Evolutionary conservation across 1,140 invertebrate genomes (phyloP).

Genomic region (Helicoverpa armigera): DNA sequence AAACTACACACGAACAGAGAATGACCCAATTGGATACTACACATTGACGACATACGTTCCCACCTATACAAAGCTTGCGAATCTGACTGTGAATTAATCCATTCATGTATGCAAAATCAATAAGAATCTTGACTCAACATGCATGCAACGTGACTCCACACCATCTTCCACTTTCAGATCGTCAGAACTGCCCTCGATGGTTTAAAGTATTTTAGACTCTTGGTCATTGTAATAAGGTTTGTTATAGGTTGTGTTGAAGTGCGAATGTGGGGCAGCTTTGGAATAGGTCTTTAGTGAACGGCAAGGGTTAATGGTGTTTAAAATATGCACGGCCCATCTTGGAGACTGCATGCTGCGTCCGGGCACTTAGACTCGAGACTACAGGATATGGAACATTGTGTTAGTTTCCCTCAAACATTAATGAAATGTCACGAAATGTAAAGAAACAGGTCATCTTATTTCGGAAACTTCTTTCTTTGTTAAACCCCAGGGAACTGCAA

Average conservation of each 20-base stretch:
- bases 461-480: no score
- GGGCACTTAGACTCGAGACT: background rate
- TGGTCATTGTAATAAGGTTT: background rate
- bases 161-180: background rate
- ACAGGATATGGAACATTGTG: slow-evolving; percentile 11
- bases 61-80: background rate
- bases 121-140: slow-evolving; percentile 29
- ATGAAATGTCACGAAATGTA: no score
- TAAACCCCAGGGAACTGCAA: no score
- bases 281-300: slow-evolving; percentile 35
- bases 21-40: no score
- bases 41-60: background rate
- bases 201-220: background rate
- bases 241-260: background rate
- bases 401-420: no score
- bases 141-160: background rate
- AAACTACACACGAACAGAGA: no score
- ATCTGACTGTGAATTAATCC: background rate
- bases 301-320: slow-evolving; percentile 51
- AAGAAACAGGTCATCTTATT: no score
- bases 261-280: slow-evolving; percentile 28
- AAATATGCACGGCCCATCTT: slow-evolving; percentile 57
- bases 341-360: slow-evolving; percentile 29
- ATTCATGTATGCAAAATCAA: slow-evolving; percentile 41
- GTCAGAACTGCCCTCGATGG: background rate